phyloP scores from a whole-genome alignment of 2,888 invertebrate genomes.

The Sisyra nigra region DNA sequence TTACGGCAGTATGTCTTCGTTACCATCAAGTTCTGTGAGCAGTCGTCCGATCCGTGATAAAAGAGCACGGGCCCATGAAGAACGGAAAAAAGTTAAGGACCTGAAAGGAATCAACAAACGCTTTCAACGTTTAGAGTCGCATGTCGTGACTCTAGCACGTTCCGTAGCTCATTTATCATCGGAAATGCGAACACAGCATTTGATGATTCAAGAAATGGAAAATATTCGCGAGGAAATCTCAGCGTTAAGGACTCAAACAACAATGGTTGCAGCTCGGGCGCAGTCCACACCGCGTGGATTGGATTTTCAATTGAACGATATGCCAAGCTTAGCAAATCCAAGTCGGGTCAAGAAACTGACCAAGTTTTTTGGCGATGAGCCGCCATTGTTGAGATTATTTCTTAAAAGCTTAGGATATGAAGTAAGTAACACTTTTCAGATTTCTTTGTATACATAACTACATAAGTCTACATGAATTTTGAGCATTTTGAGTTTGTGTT shows the following conservation, averaged over 20 bases:
- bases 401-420: slow-evolving; percentile 84
- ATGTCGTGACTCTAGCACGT: slow-evolving; percentile 77
- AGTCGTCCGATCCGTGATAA: slow-evolving; percentile 61
- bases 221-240: slow-evolving; percentile 68
- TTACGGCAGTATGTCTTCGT: slow-evolving; percentile 69
- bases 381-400: slow-evolving; percentile 76
- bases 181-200: slow-evolving; percentile 79
- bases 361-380: slow-evolving; percentile 89
- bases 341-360: slow-evolving; percentile 75
- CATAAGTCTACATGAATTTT: too few species aligned
- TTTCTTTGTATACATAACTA: slow-evolving; percentile 1
- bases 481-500: too few species aligned
- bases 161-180: slow-evolving; percentile 84
- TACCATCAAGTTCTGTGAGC: slow-evolving; percentile 70
- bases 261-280: slow-evolving; percentile 41
- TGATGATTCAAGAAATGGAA: slow-evolving; percentile 83
- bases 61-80: slow-evolving; percentile 46
- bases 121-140: slow-evolving; percentile 77
- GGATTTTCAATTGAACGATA: slow-evolving; percentile 33
- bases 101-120: slow-evolving; percentile 68
- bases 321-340: slow-evolving; percentile 68
- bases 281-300: slow-evolving; percentile 44
- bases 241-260: slow-evolving; percentile 51
- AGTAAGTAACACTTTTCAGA: slow-evolving; percentile 31
- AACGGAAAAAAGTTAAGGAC: slow-evolving; percentile 57